Conservation (phyloP, 92 coral and sea anemone genomes). For the Desmophyllum pertusum region DNA sequence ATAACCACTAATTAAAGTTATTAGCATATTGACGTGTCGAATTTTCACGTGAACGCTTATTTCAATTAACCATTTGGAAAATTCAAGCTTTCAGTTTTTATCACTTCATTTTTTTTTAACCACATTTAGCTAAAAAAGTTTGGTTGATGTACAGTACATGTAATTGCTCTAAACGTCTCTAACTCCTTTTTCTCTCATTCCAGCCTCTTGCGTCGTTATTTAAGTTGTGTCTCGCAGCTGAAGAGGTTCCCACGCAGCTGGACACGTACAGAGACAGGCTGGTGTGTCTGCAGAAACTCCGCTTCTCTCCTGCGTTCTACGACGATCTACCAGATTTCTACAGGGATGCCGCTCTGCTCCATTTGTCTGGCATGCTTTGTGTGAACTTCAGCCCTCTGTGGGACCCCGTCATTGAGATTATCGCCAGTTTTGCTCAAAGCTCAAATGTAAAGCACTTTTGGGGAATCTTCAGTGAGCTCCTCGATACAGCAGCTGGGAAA, state of each 20-base stretch:
- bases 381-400: constrained; percentile 90
- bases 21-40: too few species aligned
- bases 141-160: neutral
- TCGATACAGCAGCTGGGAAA: constrained; percentile 57
- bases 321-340: constrained; percentile 60
- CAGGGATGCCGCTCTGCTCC: constrained; percentile 66
- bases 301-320: constrained; percentile 56
- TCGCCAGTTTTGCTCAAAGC: constrained; percentile 68
- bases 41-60: too few species aligned
- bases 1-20: too few species aligned
- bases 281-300: constrained; percentile 79
- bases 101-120: too few species aligned
- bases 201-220: constrained; percentile 61
- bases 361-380: constrained; percentile 79
- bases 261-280: constrained; percentile 85
- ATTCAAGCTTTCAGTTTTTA: too few species aligned
- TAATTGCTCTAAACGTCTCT: neutral
- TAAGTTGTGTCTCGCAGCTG: constrained; percentile 78
- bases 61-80: too few species aligned
- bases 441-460: constrained; percentile 76
- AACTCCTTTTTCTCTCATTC: neutral
- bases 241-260: constrained; percentile 71
- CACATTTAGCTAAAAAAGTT: neutral
- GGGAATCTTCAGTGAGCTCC: constrained; percentile 73
- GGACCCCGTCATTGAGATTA: constrained; percentile 80